These are phyloP conservation scores for Pipistrellus nathusii DNA, from an alignment of 2,797 vertebrate species.

Conservation along the genomic window DNA sequence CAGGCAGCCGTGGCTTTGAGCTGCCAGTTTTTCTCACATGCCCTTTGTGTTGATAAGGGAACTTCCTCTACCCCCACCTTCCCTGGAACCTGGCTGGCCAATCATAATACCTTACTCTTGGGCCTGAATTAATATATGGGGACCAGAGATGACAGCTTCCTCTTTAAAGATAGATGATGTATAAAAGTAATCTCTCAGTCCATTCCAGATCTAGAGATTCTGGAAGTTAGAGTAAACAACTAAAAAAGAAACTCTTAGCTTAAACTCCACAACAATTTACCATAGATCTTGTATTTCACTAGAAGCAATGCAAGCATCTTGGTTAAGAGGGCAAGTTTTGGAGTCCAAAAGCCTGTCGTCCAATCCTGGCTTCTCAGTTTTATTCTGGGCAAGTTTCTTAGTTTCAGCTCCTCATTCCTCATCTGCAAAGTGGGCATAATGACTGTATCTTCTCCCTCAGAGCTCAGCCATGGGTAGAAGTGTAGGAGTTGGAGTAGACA, in stretches of 20 bases:
- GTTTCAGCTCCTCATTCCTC: neutral
- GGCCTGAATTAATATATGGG: neutral
- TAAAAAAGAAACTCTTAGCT: neutral
- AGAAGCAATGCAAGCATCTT: neutral
- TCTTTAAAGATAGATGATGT: neutral
- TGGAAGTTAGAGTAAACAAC: conserved; percentile 9
- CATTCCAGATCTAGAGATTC: neutral
- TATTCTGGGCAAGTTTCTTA: neutral
- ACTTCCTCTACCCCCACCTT: accelerated
- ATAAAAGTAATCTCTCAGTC: neutral
- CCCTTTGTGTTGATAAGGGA: neutral
- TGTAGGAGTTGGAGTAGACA: neutral
- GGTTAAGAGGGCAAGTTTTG: neutral
- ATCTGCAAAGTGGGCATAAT: neutral
- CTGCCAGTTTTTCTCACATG: neutral
- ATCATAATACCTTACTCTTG: neutral
- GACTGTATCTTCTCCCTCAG: neutral
- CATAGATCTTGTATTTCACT: neutral
- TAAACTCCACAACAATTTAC: neutral
- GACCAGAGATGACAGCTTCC: neutral
- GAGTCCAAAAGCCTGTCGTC: neutral
- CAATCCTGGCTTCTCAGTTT: neutral
- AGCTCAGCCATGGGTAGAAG: neutral
- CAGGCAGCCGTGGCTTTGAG: neutral
- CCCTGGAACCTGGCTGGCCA: neutral